Conservation (phyloP, 2,797 vertebrate genomes). For the Xenops minutus region DNA sequence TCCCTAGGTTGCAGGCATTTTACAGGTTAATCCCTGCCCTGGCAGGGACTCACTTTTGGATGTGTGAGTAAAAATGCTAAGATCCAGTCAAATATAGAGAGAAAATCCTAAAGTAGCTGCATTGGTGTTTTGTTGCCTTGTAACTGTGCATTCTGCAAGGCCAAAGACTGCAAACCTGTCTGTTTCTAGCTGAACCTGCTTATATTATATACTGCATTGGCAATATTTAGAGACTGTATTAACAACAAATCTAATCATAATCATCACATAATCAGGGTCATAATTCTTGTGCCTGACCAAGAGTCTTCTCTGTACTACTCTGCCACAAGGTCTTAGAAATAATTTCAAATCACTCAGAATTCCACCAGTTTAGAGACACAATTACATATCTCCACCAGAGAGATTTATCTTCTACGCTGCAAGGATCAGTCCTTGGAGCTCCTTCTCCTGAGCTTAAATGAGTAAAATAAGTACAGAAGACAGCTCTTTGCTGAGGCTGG, state of each 20-base stretch:
- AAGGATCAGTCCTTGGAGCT: background rate
- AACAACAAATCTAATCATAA: background rate
- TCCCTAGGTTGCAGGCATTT: background rate
- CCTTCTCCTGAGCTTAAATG: background rate
- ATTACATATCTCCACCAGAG: background rate
- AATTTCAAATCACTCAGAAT: background rate
- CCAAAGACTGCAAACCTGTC: background rate
- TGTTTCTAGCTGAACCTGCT: background rate
- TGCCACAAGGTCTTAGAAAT: background rate
- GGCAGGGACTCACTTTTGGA: background rate
- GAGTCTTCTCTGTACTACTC: background rate
- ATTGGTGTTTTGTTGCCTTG: background rate
- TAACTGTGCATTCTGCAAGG: too few relatives aligned
- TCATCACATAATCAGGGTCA: background rate
- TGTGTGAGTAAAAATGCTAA: background rate
- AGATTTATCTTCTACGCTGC: background rate
- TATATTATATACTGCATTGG: background rate
- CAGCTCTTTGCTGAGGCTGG: background rate
- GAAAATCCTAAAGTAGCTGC: background rate
- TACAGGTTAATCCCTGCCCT: accelerated
- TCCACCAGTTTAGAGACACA: background rate
- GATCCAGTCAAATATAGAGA: background rate
- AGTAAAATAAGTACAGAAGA: background rate
- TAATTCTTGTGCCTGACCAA: background rate
- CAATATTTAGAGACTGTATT: background rate